These are phyloP conservation scores for Lytechinus pictus DNA, from an alignment of 35 echinoderm and acorn worm genomes.

Conservation along the genomic window DNA sequence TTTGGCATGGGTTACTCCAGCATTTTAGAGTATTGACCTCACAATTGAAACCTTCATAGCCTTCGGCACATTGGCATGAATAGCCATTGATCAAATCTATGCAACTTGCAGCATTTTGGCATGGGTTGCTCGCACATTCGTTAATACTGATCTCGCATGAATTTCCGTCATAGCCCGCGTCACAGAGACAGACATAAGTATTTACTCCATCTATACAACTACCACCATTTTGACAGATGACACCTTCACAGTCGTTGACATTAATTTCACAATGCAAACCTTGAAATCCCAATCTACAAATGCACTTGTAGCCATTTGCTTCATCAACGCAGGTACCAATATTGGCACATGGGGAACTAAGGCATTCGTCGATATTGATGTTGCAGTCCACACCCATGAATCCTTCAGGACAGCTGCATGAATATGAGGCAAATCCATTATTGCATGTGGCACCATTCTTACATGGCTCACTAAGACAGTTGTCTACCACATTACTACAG, in stretches of 20 bases:
- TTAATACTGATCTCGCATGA: slow-evolving; percentile 57
- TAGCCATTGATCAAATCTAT: slow-evolving; percentile 56
- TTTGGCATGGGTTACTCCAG: slow-evolving; percentile 71
- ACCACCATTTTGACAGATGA: slow-evolving; percentile 44
- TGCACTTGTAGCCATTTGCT: not conserved
- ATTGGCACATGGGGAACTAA: slow-evolving; percentile 61
- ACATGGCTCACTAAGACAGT: slow-evolving; percentile 17
- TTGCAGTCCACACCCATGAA: slow-evolving; percentile 81
- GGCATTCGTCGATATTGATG: slow-evolving; percentile 70
- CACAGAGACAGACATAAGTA: slow-evolving; percentile 61
- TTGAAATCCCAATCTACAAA: slow-evolving; percentile 22
- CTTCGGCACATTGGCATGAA: slow-evolving; percentile 48
- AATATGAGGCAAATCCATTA: slow-evolving; percentile 41
- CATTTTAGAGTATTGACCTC: slow-evolving; percentile 58
- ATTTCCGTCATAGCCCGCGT: slow-evolving; percentile 38
- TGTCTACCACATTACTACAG: slow-evolving; percentile 49
- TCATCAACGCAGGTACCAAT: slow-evolving; percentile 50
- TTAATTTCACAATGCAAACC: slow-evolving; percentile 49
- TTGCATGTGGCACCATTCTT: slow-evolving; percentile 56
- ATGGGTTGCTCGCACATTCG: slow-evolving; percentile 65
- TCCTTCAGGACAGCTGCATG: slow-evolving; percentile 56
- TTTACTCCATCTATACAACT: slow-evolving; percentile 60
- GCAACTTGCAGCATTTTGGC: slow-evolving; percentile 70
- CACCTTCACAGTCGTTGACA: not conserved
- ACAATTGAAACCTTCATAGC: slow-evolving; percentile 64